Evolutionary conservation across 2,113 vertebrate species (phyloP), one percentile per base, ranked within the genome.

Genomic region (Tupaia tana): DNA sequence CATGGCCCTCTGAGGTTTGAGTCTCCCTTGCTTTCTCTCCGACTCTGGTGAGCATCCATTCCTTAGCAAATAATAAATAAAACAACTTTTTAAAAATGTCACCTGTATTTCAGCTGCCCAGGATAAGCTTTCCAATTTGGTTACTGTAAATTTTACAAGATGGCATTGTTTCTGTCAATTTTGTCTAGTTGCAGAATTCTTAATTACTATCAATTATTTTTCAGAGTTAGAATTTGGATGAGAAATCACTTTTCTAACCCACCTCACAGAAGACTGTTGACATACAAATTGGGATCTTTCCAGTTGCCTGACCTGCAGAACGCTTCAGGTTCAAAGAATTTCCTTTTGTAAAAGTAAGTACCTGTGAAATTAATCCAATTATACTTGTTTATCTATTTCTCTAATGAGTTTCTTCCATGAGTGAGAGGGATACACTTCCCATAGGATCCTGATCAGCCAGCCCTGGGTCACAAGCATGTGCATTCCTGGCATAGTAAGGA

Each of bases 311-410:
- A 69, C 43, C 88, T 86, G 61, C 79, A 66, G 70, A 94, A 74
- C 2, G 0, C 22, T 74, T 89, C 64, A 27, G 16, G 58, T 13
- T 69, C 64, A 64, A 43, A 82, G 58, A 63, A 56, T 79, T 70
- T 63, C 9, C 9, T 52, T 52, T 84, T 80, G 70, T 83, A 89
- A 90, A 95, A 82, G 80, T 81, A 79, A 87, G 69, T 88, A 58
- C n/a, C 15, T 19, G 25, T 85, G 84, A 43, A 9, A 54, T 70
- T 90, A 43, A 54, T 52, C 59, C 15, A 22, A 52, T 77, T 56
- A 7, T 20, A 25, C 81, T 52, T 9, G 56, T 74, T 90, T 43
- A 43, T 43, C 43, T 43, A 43, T 43, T 43, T 43, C 43, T 43
- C 43, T 43, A 43, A 43, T 43, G 43, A 43, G 43, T 43, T 43